phyloP scores from a whole-genome alignment of 2,797 vertebrate genomes.

The Hippoglossus hippoglossus region DNA sequence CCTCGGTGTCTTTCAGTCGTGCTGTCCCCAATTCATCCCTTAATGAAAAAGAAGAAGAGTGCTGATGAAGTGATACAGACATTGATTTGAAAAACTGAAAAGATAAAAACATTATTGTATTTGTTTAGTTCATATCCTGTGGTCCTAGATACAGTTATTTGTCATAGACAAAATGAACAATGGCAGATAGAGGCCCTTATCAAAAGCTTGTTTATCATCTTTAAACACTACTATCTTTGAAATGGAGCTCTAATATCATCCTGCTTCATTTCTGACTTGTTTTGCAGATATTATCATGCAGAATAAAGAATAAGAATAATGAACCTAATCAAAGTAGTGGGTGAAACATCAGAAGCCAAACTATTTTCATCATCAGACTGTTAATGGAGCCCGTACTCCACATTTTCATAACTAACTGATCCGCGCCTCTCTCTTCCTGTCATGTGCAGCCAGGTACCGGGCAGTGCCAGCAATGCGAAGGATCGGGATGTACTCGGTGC shows the following conservation, averaged over 20 bases:
- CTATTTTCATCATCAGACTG: too few relatives aligned
- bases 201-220: slow-evolving; percentile 26
- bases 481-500: slow-evolving; percentile 78
- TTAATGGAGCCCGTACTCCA: slow-evolving; percentile 8
- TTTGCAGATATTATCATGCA: slow-evolving; percentile 10
- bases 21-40: slow-evolving; percentile 23
- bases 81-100: slow-evolving; percentile 6
- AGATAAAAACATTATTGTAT: neutral
- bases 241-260: neutral
- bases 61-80: slow-evolving; percentile 3
- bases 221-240: neutral
- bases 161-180: slow-evolving; percentile 12
- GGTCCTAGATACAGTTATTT: slow-evolving; percentile 9
- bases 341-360: neutral
- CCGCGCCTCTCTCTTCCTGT: slow-evolving; percentile 40
- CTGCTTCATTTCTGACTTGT: slow-evolving; percentile 3
- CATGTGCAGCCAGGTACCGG: slow-evolving; percentile 87
- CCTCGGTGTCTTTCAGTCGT: neutral
- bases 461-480: slow-evolving; percentile 73
- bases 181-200: slow-evolving; percentile 21
- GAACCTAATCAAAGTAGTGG: neutral
- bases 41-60: slow-evolving; percentile 13
- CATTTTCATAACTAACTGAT: slow-evolving; percentile 12
- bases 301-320: slow-evolving; percentile 8
- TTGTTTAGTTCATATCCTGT: slow-evolving; percentile 27